Base-by-base conservation (phyloP, 2,888 invertebrate genomes). In the Mythimna ferrago region DNA sequence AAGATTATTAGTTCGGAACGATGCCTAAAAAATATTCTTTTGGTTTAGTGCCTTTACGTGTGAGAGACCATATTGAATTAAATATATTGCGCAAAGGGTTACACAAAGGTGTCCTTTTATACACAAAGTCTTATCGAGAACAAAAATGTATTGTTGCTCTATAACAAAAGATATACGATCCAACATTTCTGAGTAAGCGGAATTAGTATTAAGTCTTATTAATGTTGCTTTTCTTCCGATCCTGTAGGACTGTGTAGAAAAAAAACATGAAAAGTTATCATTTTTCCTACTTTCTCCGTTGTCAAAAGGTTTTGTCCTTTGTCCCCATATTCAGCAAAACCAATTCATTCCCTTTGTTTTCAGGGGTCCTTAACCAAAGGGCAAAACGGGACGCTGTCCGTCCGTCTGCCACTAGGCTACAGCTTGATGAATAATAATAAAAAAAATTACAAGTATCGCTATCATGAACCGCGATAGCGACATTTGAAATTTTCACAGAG, bases 11-110 rank as follows among this genome's bases (percentile, higher is more conserved):
- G 54, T 7, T 80, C 1, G 26, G 54, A 75, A 21, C 41, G 51
- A 53, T 53, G 3, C n/a, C 5, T 51, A 6, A 21, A n/a, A 35
- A 51, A 75, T 60, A 67, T 75, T 78, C 1, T 51, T 61, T 67
- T 61, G 65, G 60, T 64, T 64, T 80, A 67, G 26, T 38, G 38
- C 61, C 44, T 48, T 53, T 62, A 38, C 56, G 21, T 35, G 19
- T 51, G 56, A 66, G 48, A 21, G 48, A 72, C 71, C 53, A 72
- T 66, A 58, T 80, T 62, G 66, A 62, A 77, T 57, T 26, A 54
- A 80, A 66, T 73, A 53, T 73, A 73, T 80, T 62, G 38, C 53
- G 58, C 7, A 80, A 80, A 61, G 51, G 56, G 51, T 61, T 35
- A 61, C 32, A 16, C 26, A 26, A 61, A 64, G 19, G 63, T 57